Evolutionary conservation across 2,888 invertebrate genomes (phyloP), one percentile per base, ranked within the genome.

Genomic region (Taphrorychus bicolor): DNA sequence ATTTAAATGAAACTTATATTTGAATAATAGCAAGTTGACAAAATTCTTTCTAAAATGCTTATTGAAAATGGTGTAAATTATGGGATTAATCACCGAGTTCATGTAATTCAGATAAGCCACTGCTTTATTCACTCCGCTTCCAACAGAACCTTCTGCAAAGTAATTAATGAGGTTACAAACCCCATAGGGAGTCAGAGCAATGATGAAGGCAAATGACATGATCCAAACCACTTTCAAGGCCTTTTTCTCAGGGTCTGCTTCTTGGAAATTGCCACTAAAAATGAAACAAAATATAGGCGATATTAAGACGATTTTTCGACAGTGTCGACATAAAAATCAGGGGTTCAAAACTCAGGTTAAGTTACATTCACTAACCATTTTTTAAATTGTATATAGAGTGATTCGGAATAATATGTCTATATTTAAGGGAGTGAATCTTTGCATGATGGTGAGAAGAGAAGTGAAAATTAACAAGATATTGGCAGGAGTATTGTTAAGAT

Each of bases 41-140:
- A 32, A 32, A 32, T 32, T 48, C 2, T 19, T 14, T 11, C 61
- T 54, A 32, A 62, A 62, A 11, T 17, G 21, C 21, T 62, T 54
- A 18, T 54, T 54, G 23, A 54, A 62, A 19, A 62, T 23, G 2
- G 61, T 62, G 48, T 54, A 62, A 24, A 62, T 17, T 16, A 62
- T 53, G 14, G 61, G 54, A 21, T 62, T 54, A 19, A 48, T 48
- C 9, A 54, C 19, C 0, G 61, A 48, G 48, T 54, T 54, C 0
- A 17, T 22, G 11, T 62, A 62, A 18, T 16, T n/a, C 11, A 62
- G 41, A 54, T 54, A 62, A 0, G 14, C 48, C 0, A n/a, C 5
- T 14, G 53, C 16, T 17, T 24, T 14, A 2, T 52, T 9, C 14
- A 52, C 3, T 32, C 52, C 5, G 0, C 14, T 40, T 2, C 41